These are phyloP conservation scores for Harlomillsia oculata DNA, from an alignment of 1,140 invertebrate genomes.

Conservation along the genomic window DNA sequence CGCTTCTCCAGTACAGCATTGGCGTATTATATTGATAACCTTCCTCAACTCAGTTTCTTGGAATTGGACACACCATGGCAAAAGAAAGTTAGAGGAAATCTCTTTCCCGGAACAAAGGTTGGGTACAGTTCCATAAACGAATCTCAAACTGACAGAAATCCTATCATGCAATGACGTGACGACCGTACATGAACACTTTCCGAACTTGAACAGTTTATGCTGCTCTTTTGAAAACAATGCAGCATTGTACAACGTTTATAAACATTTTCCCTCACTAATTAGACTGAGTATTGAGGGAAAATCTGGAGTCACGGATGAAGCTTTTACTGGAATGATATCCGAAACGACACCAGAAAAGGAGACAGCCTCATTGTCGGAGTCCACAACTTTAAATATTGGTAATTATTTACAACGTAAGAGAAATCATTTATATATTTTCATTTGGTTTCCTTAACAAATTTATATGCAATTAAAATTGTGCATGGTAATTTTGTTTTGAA, in stretches of 20 bases:
- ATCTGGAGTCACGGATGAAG: no score
- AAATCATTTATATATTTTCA: no score
- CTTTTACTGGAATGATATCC: no score
- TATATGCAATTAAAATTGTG: background rate
- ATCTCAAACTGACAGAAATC: slow-evolving; percentile 1
- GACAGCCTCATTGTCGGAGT: no score
- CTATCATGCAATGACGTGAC: background rate
- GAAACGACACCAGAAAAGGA: no score
- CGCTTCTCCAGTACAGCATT: slow-evolving; percentile 5
- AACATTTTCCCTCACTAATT: background rate
- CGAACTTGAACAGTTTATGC: slow-evolving; percentile 9
- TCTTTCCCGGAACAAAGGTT: background rate
- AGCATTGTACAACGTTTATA: slow-evolving; percentile 1
- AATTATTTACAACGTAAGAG: no score
- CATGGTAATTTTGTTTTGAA: no score
- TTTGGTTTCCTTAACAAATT: no score
- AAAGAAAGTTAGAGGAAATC: slow-evolving; percentile 9
- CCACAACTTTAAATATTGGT: no score
- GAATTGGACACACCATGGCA: slow-evolving; percentile 12
- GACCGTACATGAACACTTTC: slow-evolving; percentile 6
- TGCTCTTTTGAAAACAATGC: slow-evolving; percentile 13
- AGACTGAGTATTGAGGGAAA: background rate
- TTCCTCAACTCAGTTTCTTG: background rate
- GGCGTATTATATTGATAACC: slow-evolving; percentile 8
- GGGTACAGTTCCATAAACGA: background rate